Evolutionary conservation across 2,113 vertebrate species (phyloP), one percentile per base, ranked within the genome.

Genomic region (Eudorcas thomsonii): DNA sequence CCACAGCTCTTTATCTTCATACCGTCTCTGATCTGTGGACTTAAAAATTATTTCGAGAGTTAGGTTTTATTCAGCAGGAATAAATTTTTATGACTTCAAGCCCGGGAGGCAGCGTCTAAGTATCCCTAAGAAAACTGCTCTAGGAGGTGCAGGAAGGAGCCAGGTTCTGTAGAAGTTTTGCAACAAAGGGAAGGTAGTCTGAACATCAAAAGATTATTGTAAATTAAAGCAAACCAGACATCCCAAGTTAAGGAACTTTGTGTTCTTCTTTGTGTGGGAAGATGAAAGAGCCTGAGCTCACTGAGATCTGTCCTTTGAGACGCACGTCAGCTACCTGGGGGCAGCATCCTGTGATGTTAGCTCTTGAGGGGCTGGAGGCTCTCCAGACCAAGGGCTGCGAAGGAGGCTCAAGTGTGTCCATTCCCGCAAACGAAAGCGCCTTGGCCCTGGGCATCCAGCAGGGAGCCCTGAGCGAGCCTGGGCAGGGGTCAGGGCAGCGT

Each of bases 341-440:
- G 5, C 36, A 36, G 64, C 0, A 4, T 36, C 4, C 64, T 71
- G 19, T 36, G 64, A 12, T 36, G 36, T 71, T 21, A 71, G 64
- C 9, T 36, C 36, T 12, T 11, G 1, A 74, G 21, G 15, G 52
- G 21, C 52, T 1, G 0, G 80, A 83, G 52, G 21, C 13, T 36
- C 33, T 55, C 21, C n/a, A 55, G 81, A 36, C n/a, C 21, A 25
- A 26, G 52, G 52, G 33, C 52, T 26, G 33, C 6, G 81, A 36
- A 55, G 21, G 30, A 55, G 23, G 81, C 21, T 33, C 23, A 54
- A 16, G 81, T 21, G 45, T 33, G 45, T 50, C 45, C 28, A 3
- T 55, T 36, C 21, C 5, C 0, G 1, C n/a, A 10, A 25, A 39
- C 0, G 1, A 55, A 36, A 6, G 23, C 0, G 2, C 52, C 25